Base-by-base conservation (phyloP, 2,113 vertebrate species). In the Terrapene triunguis region DNA sequence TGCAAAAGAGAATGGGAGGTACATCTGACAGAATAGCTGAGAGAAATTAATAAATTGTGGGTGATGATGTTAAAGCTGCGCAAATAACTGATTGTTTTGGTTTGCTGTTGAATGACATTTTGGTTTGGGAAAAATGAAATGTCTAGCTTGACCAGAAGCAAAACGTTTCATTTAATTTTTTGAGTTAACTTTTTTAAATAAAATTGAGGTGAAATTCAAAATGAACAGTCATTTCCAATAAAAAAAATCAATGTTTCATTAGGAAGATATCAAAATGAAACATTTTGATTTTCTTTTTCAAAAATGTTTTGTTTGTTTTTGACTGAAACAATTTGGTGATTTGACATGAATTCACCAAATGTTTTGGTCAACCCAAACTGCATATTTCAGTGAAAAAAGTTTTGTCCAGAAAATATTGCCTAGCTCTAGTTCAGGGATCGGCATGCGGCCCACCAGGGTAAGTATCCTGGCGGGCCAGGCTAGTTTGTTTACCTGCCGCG, bases 21-120 rank as follows among this genome's bases (percentile, higher is more conserved):
- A 96, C 97, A 97, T 96, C 96, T 97, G 94, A 95, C 81, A 97
- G 83, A 84, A 82, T 24, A 89, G 74, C 87, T 89, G 81, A 85
- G 81, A 96, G 92, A 79, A 11, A 0, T 74, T 83, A 92, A 81
- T 95, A 93, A 93, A 96, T 95, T 93, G 82, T 5, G 13, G 19
- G 0, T 88, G 89, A 82, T 79, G 81, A 5, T 91, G 92, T 84
- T 90, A 90, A 69, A 69, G 35, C 35, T n/a, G 35, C 38, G 35
- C 35, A 69, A 69, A 69, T n/a, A 69, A n/a, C 35, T 38, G 16
- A n/a, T 69, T n/a, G 65, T 69, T 69, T 32, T 69, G 65, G 35
- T 69, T 69, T 5, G 17, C 17, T 69, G 8, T 38, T n/a, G 65
- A 69, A 69, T n/a, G 65, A n/a, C 3, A 69, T 21, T 69, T 69